phyloP scores from a whole-genome alignment of 2,113 vertebrate species.

The Anas platyrhynchos region DNA sequence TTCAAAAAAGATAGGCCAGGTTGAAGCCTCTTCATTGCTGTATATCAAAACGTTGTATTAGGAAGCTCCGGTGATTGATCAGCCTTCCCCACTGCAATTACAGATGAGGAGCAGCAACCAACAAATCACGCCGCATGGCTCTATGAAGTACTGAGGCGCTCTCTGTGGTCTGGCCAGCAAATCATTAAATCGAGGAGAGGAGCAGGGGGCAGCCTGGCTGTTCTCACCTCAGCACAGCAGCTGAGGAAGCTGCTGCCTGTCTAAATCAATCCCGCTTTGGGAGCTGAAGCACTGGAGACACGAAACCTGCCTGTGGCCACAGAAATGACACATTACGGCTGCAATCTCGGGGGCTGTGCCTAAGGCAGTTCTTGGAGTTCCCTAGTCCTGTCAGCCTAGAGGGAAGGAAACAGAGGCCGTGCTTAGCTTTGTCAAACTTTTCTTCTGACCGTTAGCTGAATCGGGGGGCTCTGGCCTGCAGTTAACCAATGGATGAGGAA shows the following conservation, averaged over 20 bases:
- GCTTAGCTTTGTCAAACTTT: not conserved
- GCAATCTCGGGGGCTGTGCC: not conserved
- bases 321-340: not conserved
- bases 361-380: not conserved
- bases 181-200: constrained; percentile 36
- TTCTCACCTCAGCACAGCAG: constrained; percentile 20
- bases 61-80: constrained; percentile 8
- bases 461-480: not conserved
- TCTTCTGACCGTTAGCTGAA: not conserved
- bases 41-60: not conserved
- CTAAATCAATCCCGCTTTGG: not conserved
- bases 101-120: constrained; percentile 31
- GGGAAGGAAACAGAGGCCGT: not conserved
- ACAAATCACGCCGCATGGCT: not conserved
- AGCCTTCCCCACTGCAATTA: constrained; percentile 7
- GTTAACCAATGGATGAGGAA: not conserved
- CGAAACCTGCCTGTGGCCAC: not conserved
- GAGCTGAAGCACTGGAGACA: not conserved
- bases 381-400: not conserved
- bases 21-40: not conserved
- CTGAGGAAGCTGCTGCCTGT: constrained; percentile 49
- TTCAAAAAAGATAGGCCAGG: not conserved
- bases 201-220: constrained; percentile 54
- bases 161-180: constrained; percentile 53
- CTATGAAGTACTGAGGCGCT: not conserved